A percentile compares a stretch with the other conserved stretches of the same genome.
Evolutionary conservation across 1,140 invertebrate species (phyloP).

Genomic region (Brachionus rotundiformis): DNA sequence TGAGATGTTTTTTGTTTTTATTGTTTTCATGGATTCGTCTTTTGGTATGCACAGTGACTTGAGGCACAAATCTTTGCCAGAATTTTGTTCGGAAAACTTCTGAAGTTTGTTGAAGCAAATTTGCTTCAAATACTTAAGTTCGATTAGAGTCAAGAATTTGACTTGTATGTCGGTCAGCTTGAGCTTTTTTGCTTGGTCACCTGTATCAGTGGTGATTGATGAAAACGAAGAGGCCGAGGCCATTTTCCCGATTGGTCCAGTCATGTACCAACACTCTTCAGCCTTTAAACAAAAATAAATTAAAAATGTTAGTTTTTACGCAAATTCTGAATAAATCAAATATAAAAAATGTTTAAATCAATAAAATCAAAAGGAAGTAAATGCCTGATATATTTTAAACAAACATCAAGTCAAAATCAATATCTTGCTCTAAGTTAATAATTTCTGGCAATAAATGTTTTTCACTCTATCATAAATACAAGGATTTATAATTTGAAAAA

Average conservation of each 20-base stretch:
- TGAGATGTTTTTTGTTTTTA: slow-evolving; percentile 36
- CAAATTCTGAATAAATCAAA: no score
- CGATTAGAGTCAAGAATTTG: slow-evolving; percentile 50
- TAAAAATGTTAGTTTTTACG: no score
- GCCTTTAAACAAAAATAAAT: not conserved
- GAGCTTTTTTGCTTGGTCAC: slow-evolving; percentile 3
- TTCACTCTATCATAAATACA: not conserved
- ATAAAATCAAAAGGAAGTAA: not conserved
- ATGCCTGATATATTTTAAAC: no score
- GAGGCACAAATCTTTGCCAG: not conserved
- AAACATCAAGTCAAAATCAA: not conserved
- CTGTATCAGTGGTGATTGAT: not conserved
- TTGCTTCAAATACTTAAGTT: slow-evolving; percentile 46
- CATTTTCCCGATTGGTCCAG: slow-evolving; percentile 4
- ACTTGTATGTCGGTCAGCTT: slow-evolving; percentile 22
- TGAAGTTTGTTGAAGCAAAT: slow-evolving; percentile 45
- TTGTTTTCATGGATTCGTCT: slow-evolving; percentile 44
- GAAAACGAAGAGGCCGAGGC: slow-evolving; percentile 9
- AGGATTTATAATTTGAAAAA: no score
- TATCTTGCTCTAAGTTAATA: not conserved
- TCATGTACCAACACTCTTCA: slow-evolving; percentile 39
- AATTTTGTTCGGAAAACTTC: not conserved
- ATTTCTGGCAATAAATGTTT: not conserved
- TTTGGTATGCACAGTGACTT: slow-evolving; percentile 25
- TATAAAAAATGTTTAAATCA: not conserved